Conservation (phyloP, 2,113 vertebrate species). For the Mormoops blainvillei region DNA sequence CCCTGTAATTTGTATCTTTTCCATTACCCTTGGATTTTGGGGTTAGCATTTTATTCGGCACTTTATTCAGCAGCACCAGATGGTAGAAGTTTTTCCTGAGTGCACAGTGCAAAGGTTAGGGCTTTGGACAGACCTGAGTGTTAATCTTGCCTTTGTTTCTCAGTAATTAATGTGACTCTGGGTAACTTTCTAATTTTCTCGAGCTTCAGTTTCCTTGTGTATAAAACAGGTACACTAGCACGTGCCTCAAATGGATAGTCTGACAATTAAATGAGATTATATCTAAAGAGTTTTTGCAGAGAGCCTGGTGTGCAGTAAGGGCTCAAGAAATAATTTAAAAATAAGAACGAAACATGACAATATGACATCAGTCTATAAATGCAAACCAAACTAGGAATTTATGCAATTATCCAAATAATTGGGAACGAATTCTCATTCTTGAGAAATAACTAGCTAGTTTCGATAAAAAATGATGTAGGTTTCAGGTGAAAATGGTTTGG, state of each 20-base stretch:
- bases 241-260: not conserved
- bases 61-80: not conserved
- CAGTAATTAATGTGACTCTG: not conserved
- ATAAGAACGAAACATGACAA: not conserved
- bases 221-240: not conserved
- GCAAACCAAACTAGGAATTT: not conserved
- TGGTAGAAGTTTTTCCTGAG: slow-evolving; percentile 4
- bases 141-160: slow-evolving; percentile 4
- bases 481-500: not conserved
- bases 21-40: slow-evolving; percentile 33
- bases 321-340: not conserved
- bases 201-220: not conserved
- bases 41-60: slow-evolving; percentile 27
- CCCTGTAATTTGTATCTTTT: slow-evolving; percentile 46
- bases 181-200: not conserved
- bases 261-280: not conserved
- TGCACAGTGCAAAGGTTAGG: not conserved
- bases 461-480: not conserved
- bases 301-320: not conserved
- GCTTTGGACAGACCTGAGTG: not conserved
- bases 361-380: not conserved
- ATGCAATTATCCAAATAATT: not conserved
- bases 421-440: not conserved
- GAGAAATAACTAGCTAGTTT: not conserved
- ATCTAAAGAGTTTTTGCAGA: not conserved